These are phyloP conservation scores for Belonocnema kinseyi DNA, from an alignment of 1,140 invertebrate species.

Conservation along the genomic window DNA sequence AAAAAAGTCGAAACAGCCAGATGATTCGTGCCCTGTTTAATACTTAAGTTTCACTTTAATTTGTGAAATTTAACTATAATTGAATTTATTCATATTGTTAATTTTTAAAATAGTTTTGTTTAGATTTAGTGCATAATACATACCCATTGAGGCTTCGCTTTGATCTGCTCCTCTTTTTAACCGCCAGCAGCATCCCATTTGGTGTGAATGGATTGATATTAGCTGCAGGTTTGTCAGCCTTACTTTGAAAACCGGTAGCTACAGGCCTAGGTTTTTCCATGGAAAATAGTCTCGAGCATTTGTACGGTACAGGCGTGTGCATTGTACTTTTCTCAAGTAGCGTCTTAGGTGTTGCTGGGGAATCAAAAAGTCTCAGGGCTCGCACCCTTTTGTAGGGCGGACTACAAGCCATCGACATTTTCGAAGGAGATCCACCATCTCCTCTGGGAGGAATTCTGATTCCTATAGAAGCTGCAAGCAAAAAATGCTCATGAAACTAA, in stretches of 20 bases:
- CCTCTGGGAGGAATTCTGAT: constrained; percentile 3
- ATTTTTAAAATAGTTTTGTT: not conserved
- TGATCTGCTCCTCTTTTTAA: constrained; percentile 81
- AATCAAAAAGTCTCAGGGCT: constrained; percentile 88
- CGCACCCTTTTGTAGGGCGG: constrained; percentile 90
- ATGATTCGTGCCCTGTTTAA: too few species aligned
- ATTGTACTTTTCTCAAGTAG: constrained; percentile 83
- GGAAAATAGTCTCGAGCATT: constrained; percentile 76
- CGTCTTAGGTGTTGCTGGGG: constrained; percentile 90
- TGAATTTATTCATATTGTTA: not conserved
- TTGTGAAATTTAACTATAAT: too few species aligned
- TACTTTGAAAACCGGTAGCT: constrained; percentile 69
- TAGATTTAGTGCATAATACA: constrained; percentile 45
- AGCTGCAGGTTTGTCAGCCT: constrained; percentile 79
- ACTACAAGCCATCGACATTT: constrained; percentile 71
- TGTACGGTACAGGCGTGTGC: constrained; percentile 70
- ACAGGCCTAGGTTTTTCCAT: constrained; percentile 74
- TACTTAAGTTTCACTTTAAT: too few species aligned
- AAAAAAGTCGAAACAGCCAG: too few species aligned
- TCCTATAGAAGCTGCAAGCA: not conserved
- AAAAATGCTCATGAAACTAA: not conserved
- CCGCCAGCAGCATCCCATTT: constrained; percentile 81
- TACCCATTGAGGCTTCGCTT: constrained; percentile 76
- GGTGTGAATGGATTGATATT: constrained; percentile 95
- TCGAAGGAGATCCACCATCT: constrained; percentile 22